Base-by-base conservation (phyloP, 2,888 invertebrate genomes). In the Podotricha telesiphe region DNA sequence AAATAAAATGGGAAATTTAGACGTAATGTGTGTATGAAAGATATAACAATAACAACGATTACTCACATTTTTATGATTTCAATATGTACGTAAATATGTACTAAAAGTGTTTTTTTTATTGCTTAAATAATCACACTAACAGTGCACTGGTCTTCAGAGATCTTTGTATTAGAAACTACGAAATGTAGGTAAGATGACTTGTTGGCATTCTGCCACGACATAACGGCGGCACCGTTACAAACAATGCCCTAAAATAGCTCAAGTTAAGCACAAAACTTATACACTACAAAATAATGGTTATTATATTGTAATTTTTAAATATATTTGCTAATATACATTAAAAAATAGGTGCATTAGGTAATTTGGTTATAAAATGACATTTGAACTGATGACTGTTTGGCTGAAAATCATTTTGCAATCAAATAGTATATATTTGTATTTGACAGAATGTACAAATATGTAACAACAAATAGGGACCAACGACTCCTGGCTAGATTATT, bases 151-250 rank as follows among this genome's bases (percentile, higher is more conserved):
- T 64, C 64, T 53, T 68, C 79, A 80, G 77, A 78, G 78, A 81
- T 79, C 78, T 75, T 73, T 76, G 75, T 76, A 74, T 75, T 74
- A 70, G 73, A 73, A 76, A 76, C 80, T 78, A 77, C 78, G 78
- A 82, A 82, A 82, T 85, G 78, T 83, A 85, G 81, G 82, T 82
- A 82, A 83, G 80, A 84, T 77, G 82, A 78, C 77, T 80, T 73
- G 77, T 82, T 87, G 86, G 87, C 88, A 78, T 76, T 70, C 65
- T 84, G 89, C 89, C 91, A 89, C 80, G 80, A 76, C 82, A 77
- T 78, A 75, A 77, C 77, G 79, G 76, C 79, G 79, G 74, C 82
- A 69, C 72, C 71, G 73, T 76, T 75, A 78, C 77, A 77, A 77
- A 78, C 74, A 78, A 74, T 77, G 76, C 79, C 77, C 74, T 68